Evolutionary conservation across 2,888 invertebrate species (phyloP).

Genomic region (Dexiosoma caninum): DNA sequence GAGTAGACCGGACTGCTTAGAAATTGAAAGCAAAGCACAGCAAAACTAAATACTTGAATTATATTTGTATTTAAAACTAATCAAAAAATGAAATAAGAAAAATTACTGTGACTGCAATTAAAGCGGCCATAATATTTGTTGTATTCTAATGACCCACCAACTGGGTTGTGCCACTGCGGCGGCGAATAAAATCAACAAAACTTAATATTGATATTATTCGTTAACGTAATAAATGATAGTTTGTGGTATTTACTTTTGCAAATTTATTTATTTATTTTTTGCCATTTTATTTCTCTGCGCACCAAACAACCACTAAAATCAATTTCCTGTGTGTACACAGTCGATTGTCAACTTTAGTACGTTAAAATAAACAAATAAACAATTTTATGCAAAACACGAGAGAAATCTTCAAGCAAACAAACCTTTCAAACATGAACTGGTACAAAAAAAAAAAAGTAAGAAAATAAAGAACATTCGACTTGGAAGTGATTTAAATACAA

Average conservation of each 20-base stretch:
- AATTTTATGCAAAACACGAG: slow-evolving; percentile 47
- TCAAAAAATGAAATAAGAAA: not conserved
- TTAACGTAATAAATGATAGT: slow-evolving; percentile 24
- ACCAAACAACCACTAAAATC: slow-evolving; percentile 58
- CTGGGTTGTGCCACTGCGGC: not conserved
- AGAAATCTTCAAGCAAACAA: not conserved
- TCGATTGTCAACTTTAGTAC: slow-evolving; percentile 58
- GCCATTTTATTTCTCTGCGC: not conserved
- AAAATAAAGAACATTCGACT: not conserved
- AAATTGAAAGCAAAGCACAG: slow-evolving; percentile 28
- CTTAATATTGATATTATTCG: slow-evolving; percentile 33
- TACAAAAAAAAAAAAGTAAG: not conserved
- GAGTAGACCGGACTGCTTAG: slow-evolving; percentile 50
- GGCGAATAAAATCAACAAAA: not conserved
- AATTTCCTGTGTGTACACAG: slow-evolving; percentile 58
- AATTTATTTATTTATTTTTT: slow-evolving; percentile 15
- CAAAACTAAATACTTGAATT: not conserved
- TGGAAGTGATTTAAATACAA: slow-evolving; percentile 61
- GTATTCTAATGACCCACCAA: slow-evolving; percentile 52
- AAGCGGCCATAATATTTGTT: slow-evolving; percentile 28
- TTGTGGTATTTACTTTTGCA: slow-evolving; percentile 27
- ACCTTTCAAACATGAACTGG: not conserved
- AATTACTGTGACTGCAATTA: slow-evolving; percentile 36
- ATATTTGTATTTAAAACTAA: not conserved
- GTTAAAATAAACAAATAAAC: slow-evolving; percentile 48